Evolutionary conservation across 2,113 vertebrate genomes (phyloP), one percentile per base, ranked within the genome.

Genomic region (Cariama cristata): DNA sequence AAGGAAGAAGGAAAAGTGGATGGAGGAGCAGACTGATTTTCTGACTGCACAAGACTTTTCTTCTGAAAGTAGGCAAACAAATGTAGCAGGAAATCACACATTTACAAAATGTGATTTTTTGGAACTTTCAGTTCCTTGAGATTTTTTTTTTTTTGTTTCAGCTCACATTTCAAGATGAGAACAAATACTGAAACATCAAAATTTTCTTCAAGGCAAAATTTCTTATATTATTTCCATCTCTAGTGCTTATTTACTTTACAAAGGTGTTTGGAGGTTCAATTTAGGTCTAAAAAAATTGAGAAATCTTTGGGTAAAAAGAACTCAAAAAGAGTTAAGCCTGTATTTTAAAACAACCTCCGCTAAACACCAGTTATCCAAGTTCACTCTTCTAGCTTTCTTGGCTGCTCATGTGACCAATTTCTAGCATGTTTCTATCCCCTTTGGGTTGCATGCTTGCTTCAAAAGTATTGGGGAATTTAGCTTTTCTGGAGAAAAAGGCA

Each of bases 351-450:
- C 7, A 64, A n/a, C 9, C 14, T 68, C 35, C 6, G 7, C 14
- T 64, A 64, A 87, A 53, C 26, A 45, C 4, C 13, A 35, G 7
- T 33, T 73, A 74, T 3, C 1, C 4, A 11, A 0, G 1, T 77
- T 86, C 28, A 55, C 3, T 2, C 6, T 71, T 93, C 16, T 49
- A 47, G 3, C 8, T 68, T 58, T 47, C 49, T 47, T 56, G 19
- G 33, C 12, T 59, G 47, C 4, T 44, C 14, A 20, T 18, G 6
- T 8, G 32, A 74, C 12, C 5, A 4, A 17, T 56, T 58, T 88
- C 3, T 47, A 28, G 22, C 42, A 60, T 3, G 5, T 49, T 83
- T 69, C 44, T 60, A 9, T 8, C 9, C 3, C 6, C 3, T 82
- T 80, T 40, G 55, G 12, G 30, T 5, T 77, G 9, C 4, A 2